Conservation (phyloP, 1,140 invertebrate species). For the Steinernema feltiae region DNA sequence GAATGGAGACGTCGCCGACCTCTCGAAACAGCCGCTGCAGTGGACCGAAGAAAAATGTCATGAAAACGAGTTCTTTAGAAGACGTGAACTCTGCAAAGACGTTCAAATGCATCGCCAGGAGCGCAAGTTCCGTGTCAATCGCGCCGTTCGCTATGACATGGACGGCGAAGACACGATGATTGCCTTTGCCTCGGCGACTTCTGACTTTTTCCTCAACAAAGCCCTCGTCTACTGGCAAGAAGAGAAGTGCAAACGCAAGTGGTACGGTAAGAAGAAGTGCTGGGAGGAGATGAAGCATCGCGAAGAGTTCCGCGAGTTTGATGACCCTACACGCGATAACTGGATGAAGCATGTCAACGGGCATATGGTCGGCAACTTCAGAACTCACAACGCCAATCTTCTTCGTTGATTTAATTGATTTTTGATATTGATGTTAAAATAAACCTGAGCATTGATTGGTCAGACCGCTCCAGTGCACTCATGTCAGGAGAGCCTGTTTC, state of each 20-base stretch:
- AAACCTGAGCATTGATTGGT: too few relatives aligned
- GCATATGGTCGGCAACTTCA: not conserved
- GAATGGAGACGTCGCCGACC: not conserved
- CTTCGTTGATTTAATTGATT: not conserved
- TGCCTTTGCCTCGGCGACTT: constrained; percentile 10
- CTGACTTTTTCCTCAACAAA: constrained; percentile 15
- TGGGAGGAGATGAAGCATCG: not conserved
- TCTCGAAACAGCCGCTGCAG: too few relatives aligned
- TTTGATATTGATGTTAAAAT: not conserved
- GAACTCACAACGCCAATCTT: not conserved
- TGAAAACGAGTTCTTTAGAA: too few relatives aligned
- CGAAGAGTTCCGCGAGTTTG: not conserved
- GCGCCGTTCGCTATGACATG: constrained; percentile 3
- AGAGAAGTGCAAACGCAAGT: constrained; percentile 4
- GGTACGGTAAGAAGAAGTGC: constrained; percentile 9
- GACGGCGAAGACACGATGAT: constrained; percentile 12
- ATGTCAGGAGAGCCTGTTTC: too few relatives aligned
- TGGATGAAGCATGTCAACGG: constrained; percentile 4
- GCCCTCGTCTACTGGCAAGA: not conserved
- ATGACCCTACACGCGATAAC: not conserved
- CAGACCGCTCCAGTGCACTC: too few relatives aligned
- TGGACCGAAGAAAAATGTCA: too few relatives aligned
- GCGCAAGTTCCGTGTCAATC: not conserved
- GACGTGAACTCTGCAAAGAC: too few relatives aligned
- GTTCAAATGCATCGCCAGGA: too few relatives aligned